Evolutionary conservation across 92 coral and sea anemone genomes (phyloP), one percentile per base, ranked within the genome.

Genomic region (Palythoa heliodiscus): DNA sequence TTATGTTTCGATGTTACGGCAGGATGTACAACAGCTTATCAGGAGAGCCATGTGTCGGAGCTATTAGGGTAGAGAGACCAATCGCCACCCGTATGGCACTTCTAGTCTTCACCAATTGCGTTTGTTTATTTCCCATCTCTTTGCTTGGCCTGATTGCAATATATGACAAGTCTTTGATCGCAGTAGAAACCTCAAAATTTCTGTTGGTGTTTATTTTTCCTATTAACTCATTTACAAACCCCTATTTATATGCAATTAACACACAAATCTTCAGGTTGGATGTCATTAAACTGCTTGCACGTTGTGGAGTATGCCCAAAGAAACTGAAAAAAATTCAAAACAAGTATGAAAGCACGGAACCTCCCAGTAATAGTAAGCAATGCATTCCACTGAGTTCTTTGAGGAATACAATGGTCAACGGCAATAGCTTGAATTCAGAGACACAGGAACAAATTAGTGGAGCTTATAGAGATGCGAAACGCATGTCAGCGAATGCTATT

Each of bases 61-160:
- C 87, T 1, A 29, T 77, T 11, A 86, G 89, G 15, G 82, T 88
- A 20, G 98, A 95, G 43, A 83, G 90, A 13, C 90, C 93, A 25
- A 94, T 95, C 4, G 98, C 98, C 17, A 91, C 76, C 66, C 89
- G 95, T 52, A 95, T 95, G 98, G 98, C 96, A 12, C 78, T 94
- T 73, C 77, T 95, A 7, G 98, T 95, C 6, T 77, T 95, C 69
- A 91, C 96, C 7, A 95, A 94, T 87, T 94, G 92, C 63, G 91
- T 91, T 4, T 95, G 98, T 83, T 95, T 97, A 94, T 95, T 95
- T 69, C 98, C 98, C 11, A 87, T 95, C 22, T 95, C 98, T 19
- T 77, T 92, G 64, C 87, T 92, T 15, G 90, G 98, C 39, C 91
- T 95, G 9, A 82, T 95, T 12, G 98, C 98, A 43, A 88, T 95